Percentiles rank a stretch among this genome's conserved stretches.
These are phyloP conservation scores for Corydoras maculifer DNA, from an alignment of 2,113 vertebrate genomes.

Conservation along the genomic window DNA sequence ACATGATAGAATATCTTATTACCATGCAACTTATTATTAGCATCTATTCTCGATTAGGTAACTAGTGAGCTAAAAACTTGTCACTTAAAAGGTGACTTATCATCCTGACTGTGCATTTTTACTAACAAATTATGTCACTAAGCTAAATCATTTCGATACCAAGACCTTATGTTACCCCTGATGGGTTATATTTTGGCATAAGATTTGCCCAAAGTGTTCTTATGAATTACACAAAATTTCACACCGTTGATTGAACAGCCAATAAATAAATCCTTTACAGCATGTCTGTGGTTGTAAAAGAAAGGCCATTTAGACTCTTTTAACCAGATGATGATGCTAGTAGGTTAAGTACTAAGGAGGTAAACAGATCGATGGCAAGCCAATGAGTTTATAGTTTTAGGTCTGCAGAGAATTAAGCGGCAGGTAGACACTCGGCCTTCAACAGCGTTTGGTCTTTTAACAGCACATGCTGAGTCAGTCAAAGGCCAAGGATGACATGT, in stretches of 20 bases:
- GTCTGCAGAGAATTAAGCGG: slow-evolving; percentile 1
- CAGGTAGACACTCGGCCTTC: slow-evolving; percentile 5
- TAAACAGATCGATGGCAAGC: slow-evolving; percentile 34
- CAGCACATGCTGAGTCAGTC: slow-evolving; percentile 10
- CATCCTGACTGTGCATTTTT: background rate
- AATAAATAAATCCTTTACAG: slow-evolving; percentile 3
- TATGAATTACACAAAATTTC: too few relatives aligned
- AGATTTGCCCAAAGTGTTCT: too few relatives aligned
- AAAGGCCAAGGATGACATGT: background rate
- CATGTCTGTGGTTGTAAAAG: slow-evolving; percentile 2
- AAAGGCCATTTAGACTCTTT: slow-evolving; percentile 8
- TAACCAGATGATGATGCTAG: slow-evolving; percentile 28
- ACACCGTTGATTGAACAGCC: too few relatives aligned
- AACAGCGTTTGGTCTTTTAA: slow-evolving; percentile 1
- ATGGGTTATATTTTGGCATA: too few relatives aligned
- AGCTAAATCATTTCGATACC: too few relatives aligned
- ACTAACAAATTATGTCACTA: background rate
- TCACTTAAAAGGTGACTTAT: background rate
- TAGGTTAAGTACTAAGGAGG: slow-evolving; percentile 28
- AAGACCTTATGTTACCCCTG: too few relatives aligned
- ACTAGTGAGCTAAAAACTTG: background rate
- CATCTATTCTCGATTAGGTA: background rate
- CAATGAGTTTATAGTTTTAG: slow-evolving; percentile 17
- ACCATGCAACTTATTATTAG: background rate
- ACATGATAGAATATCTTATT: background rate